These are phyloP conservation scores for Cladopsammia gracilis DNA, from an alignment of 64 coral and sea anemone species.

Conservation along the genomic window DNA sequence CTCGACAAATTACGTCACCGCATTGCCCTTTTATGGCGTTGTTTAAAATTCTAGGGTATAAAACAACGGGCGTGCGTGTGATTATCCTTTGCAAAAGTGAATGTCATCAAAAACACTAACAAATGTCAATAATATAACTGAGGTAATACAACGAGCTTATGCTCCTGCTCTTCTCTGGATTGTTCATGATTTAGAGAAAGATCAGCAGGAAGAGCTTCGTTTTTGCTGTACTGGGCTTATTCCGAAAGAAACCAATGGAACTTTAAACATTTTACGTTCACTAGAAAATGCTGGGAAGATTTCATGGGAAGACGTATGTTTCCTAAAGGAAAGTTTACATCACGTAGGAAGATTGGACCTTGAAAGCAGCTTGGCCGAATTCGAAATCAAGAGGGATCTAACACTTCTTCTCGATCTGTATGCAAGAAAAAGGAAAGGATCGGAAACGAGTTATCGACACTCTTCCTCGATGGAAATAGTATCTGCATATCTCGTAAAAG, in stretches of 20 bases:
- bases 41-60: no score
- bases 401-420: neutral
- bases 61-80: no score
- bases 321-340: neutral
- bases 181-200: neutral
- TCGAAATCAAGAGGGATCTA: neutral
- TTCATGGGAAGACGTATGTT: neutral
- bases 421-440: neutral
- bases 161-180: neutral
- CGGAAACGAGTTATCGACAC: neutral
- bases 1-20: no score
- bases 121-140: no score
- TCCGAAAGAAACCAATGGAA: neutral
- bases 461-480: neutral
- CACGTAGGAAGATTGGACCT: neutral
- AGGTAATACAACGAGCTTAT: neutral
- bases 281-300: neutral
- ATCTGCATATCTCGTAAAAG: no score
- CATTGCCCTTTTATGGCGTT: no score
- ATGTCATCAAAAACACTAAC: no score
- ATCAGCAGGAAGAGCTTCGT: neutral
- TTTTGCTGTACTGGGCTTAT: neutral
- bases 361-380: neutral
- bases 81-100: no score
- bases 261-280: neutral